phyloP scores from a whole-genome alignment of 1,140 invertebrate genomes.

The Aleiodes sp. region DNA sequence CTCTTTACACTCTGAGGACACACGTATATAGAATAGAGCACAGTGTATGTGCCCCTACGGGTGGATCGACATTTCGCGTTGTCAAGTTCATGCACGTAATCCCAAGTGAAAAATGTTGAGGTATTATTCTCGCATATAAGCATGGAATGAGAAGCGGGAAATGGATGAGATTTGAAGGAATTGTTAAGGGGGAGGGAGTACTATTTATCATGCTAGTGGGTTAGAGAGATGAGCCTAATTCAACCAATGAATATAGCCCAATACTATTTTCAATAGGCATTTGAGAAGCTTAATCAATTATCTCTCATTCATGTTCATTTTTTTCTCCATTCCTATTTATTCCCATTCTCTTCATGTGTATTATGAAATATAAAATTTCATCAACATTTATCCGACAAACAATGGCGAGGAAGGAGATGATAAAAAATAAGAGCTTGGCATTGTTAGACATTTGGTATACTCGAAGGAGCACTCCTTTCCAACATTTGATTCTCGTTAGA shows the following conservation, averaged over 20 bases:
- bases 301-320: neutral
- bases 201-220: neutral
- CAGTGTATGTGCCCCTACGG: neutral
- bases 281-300: neutral
- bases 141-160: neutral
- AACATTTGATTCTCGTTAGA: slow-evolving; percentile 25
- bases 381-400: slow-evolving; percentile 1
- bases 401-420: slow-evolving; percentile 7
- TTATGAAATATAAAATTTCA: slow-evolving; percentile 11
- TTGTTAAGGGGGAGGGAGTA: neutral
- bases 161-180: neutral
- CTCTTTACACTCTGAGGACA: neutral
- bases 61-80: slow-evolving; percentile 13
- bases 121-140: neutral
- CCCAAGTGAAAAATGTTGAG: slow-evolving; percentile 20
- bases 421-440: neutral
- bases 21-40: neutral
- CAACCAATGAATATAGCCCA: neutral
- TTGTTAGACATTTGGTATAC: neutral
- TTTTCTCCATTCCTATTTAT: neutral
- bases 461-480: neutral
- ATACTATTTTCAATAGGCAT: neutral
- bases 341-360: neutral
- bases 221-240: neutral
- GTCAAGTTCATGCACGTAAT: slow-evolving; percentile 14